phyloP scores from a whole-genome alignment of 2,113 vertebrate genomes.

The Myocastor coypus region DNA sequence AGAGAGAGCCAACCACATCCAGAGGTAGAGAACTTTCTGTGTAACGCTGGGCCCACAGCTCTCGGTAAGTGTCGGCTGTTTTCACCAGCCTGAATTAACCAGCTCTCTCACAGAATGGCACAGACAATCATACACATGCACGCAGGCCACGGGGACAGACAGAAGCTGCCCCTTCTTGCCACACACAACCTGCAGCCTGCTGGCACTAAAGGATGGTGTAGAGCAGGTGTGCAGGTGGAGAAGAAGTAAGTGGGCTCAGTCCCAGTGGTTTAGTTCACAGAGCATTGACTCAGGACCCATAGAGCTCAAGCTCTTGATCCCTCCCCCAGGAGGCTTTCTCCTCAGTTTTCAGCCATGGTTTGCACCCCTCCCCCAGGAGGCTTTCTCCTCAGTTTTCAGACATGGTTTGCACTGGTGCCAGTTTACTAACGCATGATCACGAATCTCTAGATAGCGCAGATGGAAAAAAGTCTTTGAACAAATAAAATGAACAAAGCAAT shows the following conservation, averaged over 20 bases:
- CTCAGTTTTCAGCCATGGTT: rapidly evolving
- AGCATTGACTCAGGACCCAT: not conserved
- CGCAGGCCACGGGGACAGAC: rapidly evolving
- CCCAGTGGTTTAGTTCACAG: rapidly evolving
- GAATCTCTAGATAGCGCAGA: not conserved
- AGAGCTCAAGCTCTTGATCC: rapidly evolving
- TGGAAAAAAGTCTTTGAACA: not conserved
- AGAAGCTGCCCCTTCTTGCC: not conserved
- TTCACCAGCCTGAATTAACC: not conserved
- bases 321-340: not conserved
- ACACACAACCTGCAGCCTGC: rapidly evolving
- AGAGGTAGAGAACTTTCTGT: rapidly evolving
- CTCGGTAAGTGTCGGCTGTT: not conserved
- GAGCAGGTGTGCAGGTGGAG: not conserved
- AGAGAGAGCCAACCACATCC: rapidly evolving
- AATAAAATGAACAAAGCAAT: not conserved
- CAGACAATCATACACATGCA: not conserved
- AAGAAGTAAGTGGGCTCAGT: rapidly evolving
- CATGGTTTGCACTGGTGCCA: not conserved
- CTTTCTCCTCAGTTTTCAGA: rapidly evolving
- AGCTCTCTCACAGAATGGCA: not conserved
- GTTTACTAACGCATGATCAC: not conserved
- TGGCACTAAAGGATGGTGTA: rapidly evolving
- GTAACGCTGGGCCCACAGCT: rapidly evolving
- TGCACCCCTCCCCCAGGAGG: too few relatives aligned